phyloP scores from a whole-genome alignment of 92 coral and sea anemone genomes.

The Palythoa caribaeorum region DNA sequence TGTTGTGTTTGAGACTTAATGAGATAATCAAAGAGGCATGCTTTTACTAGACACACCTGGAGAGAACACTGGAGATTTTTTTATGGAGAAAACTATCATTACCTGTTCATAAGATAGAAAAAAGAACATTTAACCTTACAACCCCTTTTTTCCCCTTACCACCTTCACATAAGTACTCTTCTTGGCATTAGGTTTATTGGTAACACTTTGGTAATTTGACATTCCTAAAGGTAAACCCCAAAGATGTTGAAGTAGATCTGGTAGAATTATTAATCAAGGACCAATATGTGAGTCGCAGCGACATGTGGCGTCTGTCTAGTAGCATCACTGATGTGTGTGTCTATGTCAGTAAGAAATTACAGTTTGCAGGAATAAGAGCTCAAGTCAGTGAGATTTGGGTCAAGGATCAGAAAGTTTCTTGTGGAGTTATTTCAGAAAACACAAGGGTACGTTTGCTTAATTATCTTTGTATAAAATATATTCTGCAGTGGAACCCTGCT shows the following conservation, averaged over 20 bases:
- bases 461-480: background rate
- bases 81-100: too few relatives aligned
- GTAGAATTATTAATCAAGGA: slow-evolving; percentile 92
- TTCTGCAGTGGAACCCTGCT: too few relatives aligned
- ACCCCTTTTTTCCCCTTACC: too few relatives aligned
- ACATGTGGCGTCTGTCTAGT: slow-evolving; percentile 96
- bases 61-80: too few relatives aligned
- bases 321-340: slow-evolving; percentile 80
- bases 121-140: too few relatives aligned
- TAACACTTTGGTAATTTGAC: background rate
- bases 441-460: slow-evolving; percentile 81
- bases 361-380: slow-evolving; percentile 82
- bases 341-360: slow-evolving; percentile 85
- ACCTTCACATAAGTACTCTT: too few relatives aligned
- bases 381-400: slow-evolving; percentile 95
- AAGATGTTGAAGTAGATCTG: slow-evolving; percentile 80
- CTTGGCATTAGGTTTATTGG: too few relatives aligned
- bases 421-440: slow-evolving; percentile 92
- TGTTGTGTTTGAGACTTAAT: too few relatives aligned
- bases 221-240: slow-evolving; percentile 69
- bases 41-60: too few relatives aligned
- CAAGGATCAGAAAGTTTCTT: slow-evolving; percentile 86
- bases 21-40: too few relatives aligned
- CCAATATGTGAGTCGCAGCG: slow-evolving; percentile 91
- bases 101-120: too few relatives aligned